Evolutionary conservation across 1,140 invertebrate genomes (phyloP), one percentile per base, ranked within the genome.

Genomic region (Neodiprion virginianus): DNA sequence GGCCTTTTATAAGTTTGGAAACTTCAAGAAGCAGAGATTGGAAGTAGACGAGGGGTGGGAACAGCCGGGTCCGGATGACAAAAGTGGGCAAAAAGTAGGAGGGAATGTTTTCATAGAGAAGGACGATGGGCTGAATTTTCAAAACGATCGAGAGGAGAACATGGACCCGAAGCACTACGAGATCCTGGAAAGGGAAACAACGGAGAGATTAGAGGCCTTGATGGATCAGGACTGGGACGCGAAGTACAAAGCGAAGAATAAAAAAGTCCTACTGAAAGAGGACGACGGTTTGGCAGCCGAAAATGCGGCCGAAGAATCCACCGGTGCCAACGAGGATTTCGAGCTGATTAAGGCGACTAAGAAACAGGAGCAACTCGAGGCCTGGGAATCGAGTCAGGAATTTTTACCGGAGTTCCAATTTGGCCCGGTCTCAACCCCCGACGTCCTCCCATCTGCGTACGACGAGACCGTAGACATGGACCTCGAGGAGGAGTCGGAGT

Each of bases 31-130:
- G 4, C 87, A 88, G 50, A 78, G 74, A 7, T 17, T 88, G 68
- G 82, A 88, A 47, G 82, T 86, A 1, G 81, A 86, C n/a, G 82
- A 85, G 8, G 74, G 83, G 80, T 77, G 79, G 76, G 73, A 75
- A 14, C 1, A 71, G 48, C 9, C 65, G 28, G 48, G 23, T 69
- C 10, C 71, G 74, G 11, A 73, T 74, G 0, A 11, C 61, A 7
- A 77, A 77, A 70, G 8, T 10, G 53, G 73, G 76, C 4, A 40
- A 40, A 40, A 40, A 40, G 28, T 5, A 40, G 11, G 11, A 17
- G 53, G n/a, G 53, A 61, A 61, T 12, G n/a, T 61, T 61, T 61
- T 61, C 53, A 61, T 61, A 12, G 53, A 61, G n/a, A 72, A 79
- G 17, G 70, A 82, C 5, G 86, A 88, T 65, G 85, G 80, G 21